Evolutionary conservation across 2,888 invertebrate species (phyloP).

Genomic region (Dolomedes plantarius): DNA sequence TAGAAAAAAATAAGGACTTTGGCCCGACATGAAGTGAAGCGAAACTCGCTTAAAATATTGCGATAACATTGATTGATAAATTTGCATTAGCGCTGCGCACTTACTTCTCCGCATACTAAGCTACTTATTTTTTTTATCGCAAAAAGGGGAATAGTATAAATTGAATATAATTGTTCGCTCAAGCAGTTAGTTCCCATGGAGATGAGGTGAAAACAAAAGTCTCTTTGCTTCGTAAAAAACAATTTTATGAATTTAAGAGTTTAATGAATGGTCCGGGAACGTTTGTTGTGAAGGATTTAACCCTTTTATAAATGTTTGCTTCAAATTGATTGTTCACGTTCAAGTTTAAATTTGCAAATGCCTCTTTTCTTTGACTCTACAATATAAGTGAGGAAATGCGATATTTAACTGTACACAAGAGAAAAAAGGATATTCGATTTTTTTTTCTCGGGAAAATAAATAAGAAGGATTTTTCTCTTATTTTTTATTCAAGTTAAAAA

Average conservation of each 20-base stretch:
- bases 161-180: constrained; percentile 1
- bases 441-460: too few relatives aligned
- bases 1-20: neutral
- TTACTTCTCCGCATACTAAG: neutral
- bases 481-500: too few relatives aligned
- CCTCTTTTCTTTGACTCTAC: too few relatives aligned
- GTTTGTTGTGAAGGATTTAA: too few relatives aligned
- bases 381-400: too few relatives aligned
- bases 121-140: neutral
- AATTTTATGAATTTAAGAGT: neutral
- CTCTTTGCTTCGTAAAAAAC: neutral
- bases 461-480: too few relatives aligned
- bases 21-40: neutral
- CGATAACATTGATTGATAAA: neutral
- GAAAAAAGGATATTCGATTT: too few relatives aligned
- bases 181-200: constrained; percentile 50
- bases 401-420: too few relatives aligned
- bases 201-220: constrained; percentile 31
- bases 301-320: too few relatives aligned
- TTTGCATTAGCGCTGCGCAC: neutral
- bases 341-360: too few relatives aligned
- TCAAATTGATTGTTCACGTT: too few relatives aligned
- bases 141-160: neutral
- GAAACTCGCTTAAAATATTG: neutral
- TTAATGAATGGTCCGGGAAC: neutral